These are phyloP conservation scores for Cephus cinctus DNA, from an alignment of 1,140 invertebrate genomes.

Conservation along the genomic window DNA sequence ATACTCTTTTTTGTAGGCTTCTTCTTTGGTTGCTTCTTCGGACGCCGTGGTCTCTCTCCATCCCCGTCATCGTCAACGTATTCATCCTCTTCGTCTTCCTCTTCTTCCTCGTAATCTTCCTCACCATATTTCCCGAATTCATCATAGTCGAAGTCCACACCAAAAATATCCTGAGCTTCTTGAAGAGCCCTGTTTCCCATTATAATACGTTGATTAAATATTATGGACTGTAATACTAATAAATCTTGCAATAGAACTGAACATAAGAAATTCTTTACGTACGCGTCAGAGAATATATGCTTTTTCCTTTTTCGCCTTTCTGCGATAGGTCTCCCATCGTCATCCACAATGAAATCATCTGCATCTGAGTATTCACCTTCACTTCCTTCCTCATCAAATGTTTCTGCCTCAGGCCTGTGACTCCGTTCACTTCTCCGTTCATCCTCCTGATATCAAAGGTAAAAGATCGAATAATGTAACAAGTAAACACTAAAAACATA, in stretches of 20 bases:
- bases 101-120: slow-evolving; percentile 82
- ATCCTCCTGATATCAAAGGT: slow-evolving; percentile 64
- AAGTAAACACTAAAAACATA: slow-evolving; percentile 10
- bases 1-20: slow-evolving; percentile 86
- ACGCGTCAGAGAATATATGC: slow-evolving; percentile 89
- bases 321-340: slow-evolving; percentile 88
- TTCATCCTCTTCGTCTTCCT: slow-evolving; percentile 74
- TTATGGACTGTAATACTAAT: neutral
- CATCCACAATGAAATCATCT: slow-evolving; percentile 97
- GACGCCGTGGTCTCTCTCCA: slow-evolving; percentile 57
- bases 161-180: slow-evolving; percentile 99
- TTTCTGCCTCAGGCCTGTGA: slow-evolving; percentile 63
- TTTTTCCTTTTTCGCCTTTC: slow-evolving; percentile 85
- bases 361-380: slow-evolving; percentile 83
- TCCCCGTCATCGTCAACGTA: slow-evolving; percentile 73
- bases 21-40: slow-evolving; percentile 74
- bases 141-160: slow-evolving; percentile 97
- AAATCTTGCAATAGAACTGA: neutral
- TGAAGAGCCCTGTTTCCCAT: slow-evolving; percentile 73
- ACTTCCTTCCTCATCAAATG: slow-evolving; percentile 74
- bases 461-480: neutral
- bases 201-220: neutral
- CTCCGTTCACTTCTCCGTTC: slow-evolving; percentile 72
- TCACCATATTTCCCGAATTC: slow-evolving; percentile 91
- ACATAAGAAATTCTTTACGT: slow-evolving; percentile 47